A percentile compares a stretch with the other conserved stretches of the same genome.
These are phyloP conservation scores for Scylla paramamosain DNA, from an alignment of 1,140 invertebrate genomes.

Conservation along the genomic window DNA sequence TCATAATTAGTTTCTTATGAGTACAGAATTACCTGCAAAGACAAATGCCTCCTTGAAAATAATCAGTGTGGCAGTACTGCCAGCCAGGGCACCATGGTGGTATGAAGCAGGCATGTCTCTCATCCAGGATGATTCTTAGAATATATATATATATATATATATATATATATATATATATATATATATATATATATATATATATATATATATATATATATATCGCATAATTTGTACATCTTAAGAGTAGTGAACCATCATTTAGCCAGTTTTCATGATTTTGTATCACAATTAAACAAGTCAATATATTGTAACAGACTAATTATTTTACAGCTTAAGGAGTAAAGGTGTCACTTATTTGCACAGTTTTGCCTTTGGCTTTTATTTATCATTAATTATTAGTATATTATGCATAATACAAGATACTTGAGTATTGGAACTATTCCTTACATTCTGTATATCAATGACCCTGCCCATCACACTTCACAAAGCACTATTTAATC, in stretches of 20 bases:
- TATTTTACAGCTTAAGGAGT: neutral
- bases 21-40: conserved; percentile 58
- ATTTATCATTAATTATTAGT: neutral
- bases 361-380: conserved; percentile 41
- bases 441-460: conserved; percentile 11
- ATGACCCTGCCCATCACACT: neutral
- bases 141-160: conserved; percentile 46
- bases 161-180: too few species aligned
- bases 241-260: conserved; percentile 54
- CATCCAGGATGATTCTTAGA: conserved; percentile 55
- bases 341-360: neutral
- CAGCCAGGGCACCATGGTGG: neutral
- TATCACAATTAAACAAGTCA: conserved; percentile 57
- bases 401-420: conserved; percentile 49
- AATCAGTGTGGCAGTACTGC: neutral
- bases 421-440: conserved; percentile 41
- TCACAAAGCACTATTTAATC: neutral
- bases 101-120: conserved; percentile 56
- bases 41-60: conserved; percentile 29
- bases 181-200: too few species aligned
- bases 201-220: too few species aligned
- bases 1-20: conserved; percentile 61
- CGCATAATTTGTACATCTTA: conserved; percentile 71
- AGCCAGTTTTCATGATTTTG: neutral
- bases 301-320: neutral